A percentile compares a stretch with the other conserved stretches of the same genome.
Conservation (phyloP, 2,888 invertebrate species). For the Gisinianus flammeolus region DNA sequence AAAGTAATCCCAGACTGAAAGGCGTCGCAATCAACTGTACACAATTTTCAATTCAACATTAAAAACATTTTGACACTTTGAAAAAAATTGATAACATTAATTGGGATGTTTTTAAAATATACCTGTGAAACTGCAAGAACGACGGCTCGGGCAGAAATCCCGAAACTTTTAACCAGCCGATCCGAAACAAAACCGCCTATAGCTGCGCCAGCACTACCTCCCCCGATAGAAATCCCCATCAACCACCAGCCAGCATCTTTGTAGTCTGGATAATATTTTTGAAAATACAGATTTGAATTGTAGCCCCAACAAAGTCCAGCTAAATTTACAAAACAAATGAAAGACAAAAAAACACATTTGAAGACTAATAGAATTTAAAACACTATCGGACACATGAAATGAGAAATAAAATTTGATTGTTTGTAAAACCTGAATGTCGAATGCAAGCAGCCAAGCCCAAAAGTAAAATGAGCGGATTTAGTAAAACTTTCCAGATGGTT, state of each 20-base stretch:
- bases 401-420: no score
- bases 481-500: conserved; percentile 75
- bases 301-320: conserved; percentile 91
- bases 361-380: no score
- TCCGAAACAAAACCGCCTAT: conserved; percentile 75
- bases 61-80: no score
- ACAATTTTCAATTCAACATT: conserved; percentile 42
- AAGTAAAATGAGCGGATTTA: conserved; percentile 78
- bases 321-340: conserved; percentile 60
- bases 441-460: conserved; percentile 86
- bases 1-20: conserved; percentile 84
- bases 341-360: conserved; percentile 12
- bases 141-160: conserved; percentile 78
- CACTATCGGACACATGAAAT: no score
- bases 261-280: conserved; percentile 81
- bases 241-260: conserved; percentile 85
- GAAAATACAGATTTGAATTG: conserved; percentile 87
- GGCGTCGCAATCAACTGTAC: conserved; percentile 81
- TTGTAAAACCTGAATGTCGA: conserved; percentile 86
- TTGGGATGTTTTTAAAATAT: background rate
- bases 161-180: conserved; percentile 85
- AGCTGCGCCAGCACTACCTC: conserved; percentile 77
- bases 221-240: conserved; percentile 84
- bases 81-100: conserved; percentile 4
- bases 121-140: conserved; percentile 71